These are phyloP conservation scores for Apaloderma vittatum DNA, from an alignment of 2,113 vertebrate species.

Conservation along the genomic window DNA sequence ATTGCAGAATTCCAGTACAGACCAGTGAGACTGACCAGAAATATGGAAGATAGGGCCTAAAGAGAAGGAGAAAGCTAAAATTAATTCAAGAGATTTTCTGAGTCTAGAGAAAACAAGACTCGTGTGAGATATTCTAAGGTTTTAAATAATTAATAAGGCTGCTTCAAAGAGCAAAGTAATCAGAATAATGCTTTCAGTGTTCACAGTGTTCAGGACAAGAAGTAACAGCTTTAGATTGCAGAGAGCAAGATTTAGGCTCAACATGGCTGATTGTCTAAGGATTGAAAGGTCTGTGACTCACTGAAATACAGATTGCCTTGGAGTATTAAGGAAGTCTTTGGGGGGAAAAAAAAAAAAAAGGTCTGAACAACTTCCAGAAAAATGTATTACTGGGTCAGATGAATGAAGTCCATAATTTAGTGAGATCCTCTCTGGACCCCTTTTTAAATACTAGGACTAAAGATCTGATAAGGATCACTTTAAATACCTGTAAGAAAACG, in stretches of 20 bases:
- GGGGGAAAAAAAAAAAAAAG: neutral
- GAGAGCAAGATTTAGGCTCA: neutral
- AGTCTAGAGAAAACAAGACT: neutral
- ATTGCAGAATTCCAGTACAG: neutral
- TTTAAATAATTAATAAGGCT: neutral
- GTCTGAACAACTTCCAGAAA: neutral
- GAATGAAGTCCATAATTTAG: neutral
- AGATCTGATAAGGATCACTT: neutral
- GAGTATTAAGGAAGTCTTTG: neutral
- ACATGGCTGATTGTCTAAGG: neutral
- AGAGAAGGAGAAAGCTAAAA: neutral
- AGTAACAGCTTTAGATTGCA: neutral
- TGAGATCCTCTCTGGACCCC: neutral
- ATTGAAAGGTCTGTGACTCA: neutral
- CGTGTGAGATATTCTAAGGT: neutral
- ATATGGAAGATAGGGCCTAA: neutral
- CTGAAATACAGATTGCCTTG: neutral
- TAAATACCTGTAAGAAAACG: neutral
- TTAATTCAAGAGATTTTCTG: neutral
- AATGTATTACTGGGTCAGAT: neutral
- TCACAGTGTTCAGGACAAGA: neutral
- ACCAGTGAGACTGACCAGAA: neutral
- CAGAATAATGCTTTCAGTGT: neutral
- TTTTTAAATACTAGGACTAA: neutral
- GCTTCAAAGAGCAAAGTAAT: neutral